These are phyloP conservation scores for Chymomyza fuscimana DNA, from an alignment of 2,888 invertebrate species.

Conservation along the genomic window DNA sequence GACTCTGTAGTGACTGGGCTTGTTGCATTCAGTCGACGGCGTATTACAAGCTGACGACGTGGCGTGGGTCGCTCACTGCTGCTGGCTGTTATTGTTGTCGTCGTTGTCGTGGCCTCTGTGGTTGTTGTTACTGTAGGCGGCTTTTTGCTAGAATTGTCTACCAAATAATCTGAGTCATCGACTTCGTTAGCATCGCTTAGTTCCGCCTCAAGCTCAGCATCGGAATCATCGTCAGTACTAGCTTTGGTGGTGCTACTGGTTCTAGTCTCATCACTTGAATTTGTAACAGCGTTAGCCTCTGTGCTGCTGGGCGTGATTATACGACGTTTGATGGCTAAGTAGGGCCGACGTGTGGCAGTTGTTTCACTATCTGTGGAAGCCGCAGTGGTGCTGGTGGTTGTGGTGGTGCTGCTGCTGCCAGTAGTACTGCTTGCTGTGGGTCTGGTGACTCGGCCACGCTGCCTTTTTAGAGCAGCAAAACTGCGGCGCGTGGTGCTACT, in stretches of 20 bases:
- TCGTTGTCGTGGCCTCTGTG: not conserved
- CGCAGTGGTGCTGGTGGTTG: not conserved
- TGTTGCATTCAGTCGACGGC: slow-evolving; percentile 44
- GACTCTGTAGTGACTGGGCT: slow-evolving; percentile 10
- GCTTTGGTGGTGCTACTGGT: not conserved
- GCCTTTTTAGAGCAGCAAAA: slow-evolving; percentile 38
- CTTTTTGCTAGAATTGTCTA: not conserved
- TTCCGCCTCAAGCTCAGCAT: slow-evolving; percentile 36
- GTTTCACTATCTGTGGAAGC: not conserved
- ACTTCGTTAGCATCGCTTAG: slow-evolving; percentile 37
- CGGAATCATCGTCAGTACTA: not conserved
- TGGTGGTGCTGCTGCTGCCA: not conserved
- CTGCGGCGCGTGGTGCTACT: slow-evolving; percentile 33
- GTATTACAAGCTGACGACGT: slow-evolving; percentile 37
- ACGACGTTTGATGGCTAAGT: slow-evolving; percentile 26
- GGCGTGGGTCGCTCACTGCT: slow-evolving; percentile 11
- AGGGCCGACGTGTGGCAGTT: slow-evolving; percentile 20
- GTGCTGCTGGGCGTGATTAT: not conserved
- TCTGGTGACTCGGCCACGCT: slow-evolving; percentile 13
- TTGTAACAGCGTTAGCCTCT: not conserved
- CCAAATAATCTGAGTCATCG: not conserved
- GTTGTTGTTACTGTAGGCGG: slow-evolving; percentile 4
- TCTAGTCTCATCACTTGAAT: not conserved
- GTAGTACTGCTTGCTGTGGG: slow-evolving; percentile 8
- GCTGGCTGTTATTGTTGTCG: slow-evolving; percentile 5